Evolutionary conservation across 2,888 invertebrate species (phyloP).

Genomic region (Macaria notata): DNA sequence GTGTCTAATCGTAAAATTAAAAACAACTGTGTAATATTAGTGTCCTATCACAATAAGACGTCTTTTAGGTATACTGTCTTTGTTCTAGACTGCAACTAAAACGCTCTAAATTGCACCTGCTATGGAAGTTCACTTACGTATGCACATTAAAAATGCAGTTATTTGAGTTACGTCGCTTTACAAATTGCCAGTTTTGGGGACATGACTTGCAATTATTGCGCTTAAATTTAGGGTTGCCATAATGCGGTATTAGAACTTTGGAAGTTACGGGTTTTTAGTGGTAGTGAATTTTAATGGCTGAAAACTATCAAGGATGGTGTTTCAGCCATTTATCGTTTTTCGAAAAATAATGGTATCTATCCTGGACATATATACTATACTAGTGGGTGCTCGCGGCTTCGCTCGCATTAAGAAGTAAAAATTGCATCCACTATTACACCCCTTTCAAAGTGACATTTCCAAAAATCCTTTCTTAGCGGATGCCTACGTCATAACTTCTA

Average conservation of each 20-base stretch:
- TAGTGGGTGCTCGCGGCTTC: no score
- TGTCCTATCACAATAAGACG: no score
- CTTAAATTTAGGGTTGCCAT: conserved; percentile 5
- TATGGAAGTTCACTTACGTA: conserved; percentile 37
- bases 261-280: not conserved
- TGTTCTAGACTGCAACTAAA: conserved; percentile 38
- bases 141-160: conserved; percentile 44
- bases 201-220: conserved; percentile 12
- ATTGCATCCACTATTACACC: no score
- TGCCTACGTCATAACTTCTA: no score
- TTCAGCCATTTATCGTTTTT: not conserved
- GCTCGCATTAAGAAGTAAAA: no score
- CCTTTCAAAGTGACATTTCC: no score
- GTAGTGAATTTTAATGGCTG: not conserved
- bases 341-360: not conserved
- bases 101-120: conserved; percentile 43
- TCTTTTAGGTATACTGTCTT: conserved; percentile 27
- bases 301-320: no score
- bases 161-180: conserved; percentile 34
- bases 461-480: no score
- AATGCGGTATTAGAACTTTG: not conserved
- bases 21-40: no score
- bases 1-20: no score
- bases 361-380: no score
- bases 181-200: conserved; percentile 22